Percentiles rank a stretch among this genome's conserved stretches.
Evolutionary conservation across 2,113 vertebrate species (phyloP).

Genomic region (Xyliphius kryptos): DNA sequence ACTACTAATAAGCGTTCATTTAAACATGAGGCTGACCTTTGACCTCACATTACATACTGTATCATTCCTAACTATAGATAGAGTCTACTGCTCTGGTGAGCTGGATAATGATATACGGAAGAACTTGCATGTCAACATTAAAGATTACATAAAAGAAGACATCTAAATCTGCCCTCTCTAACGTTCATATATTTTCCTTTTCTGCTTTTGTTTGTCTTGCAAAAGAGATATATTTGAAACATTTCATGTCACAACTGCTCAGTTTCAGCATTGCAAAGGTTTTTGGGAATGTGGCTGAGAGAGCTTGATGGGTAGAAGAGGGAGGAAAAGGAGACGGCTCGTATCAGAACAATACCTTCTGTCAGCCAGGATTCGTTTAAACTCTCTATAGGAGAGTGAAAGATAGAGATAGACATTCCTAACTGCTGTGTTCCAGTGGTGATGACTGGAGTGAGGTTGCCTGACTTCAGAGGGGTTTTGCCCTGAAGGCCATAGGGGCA

Average conservation of each 20-base stretch:
- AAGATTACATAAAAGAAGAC: too few species aligned
- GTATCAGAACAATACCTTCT: slow-evolving; percentile 49
- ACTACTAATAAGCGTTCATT: slow-evolving; percentile 40
- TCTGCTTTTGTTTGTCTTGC: slow-evolving; percentile 64
- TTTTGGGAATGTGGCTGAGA: slow-evolving; percentile 58
- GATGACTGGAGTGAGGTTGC: slow-evolving; percentile 28
- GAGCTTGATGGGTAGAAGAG: slow-evolving; percentile 50
- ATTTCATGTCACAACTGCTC: slow-evolving; percentile 58
- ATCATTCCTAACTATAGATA: neutral
- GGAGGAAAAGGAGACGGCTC: slow-evolving; percentile 49
- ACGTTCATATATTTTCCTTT: slow-evolving; percentile 27
- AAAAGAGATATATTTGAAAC: slow-evolving; percentile 46
- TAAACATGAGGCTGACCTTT: slow-evolving; percentile 34
- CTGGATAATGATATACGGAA: too few species aligned
- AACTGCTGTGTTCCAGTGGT: slow-evolving; percentile 17
- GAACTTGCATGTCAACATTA: too few species aligned
- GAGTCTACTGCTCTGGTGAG: too few species aligned
- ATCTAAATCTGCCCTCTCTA: slow-evolving; percentile 8
- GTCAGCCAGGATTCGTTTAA: slow-evolving; percentile 54
- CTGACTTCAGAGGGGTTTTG: slow-evolving; percentile 34
- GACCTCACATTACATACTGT: slow-evolving; percentile 23
- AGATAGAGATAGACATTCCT: too few species aligned
- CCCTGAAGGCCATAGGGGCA: slow-evolving; percentile 32
- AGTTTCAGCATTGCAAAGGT: slow-evolving; percentile 52
- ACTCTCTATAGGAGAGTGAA: slow-evolving; percentile 14